Base-by-base conservation (phyloP, 2,888 invertebrate genomes). In the Penaeus monodon region DNA sequence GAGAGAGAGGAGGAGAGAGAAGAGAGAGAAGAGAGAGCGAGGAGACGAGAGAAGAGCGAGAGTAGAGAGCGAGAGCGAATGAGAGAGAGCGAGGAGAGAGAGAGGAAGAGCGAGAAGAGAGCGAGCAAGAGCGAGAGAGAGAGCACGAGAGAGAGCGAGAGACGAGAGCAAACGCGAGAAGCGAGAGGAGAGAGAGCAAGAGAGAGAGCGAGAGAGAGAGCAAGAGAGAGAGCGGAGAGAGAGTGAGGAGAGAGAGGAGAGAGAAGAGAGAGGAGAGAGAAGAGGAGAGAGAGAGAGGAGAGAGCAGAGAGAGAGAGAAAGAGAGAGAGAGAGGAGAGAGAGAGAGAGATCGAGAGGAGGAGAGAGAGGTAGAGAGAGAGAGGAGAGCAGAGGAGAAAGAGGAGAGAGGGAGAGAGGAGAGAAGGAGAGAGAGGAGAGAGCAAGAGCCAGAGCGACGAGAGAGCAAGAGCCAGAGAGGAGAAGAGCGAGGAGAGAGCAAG, bases 1-100 rank as follows among this genome's bases (percentile, higher is more conserved):
- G 20, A 74, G 74, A 74, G 33, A 74, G 74, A 33, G 74, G 44
- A 24, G 44, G 76, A 44, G 76, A 38, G 76, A 76, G 20, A 44
- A 22, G 33, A 24, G 49, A n/a, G 14, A 8, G 44, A 22, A 24
- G n/a, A 24, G 38, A 12, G 33, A 20, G 38, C 20, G 49, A 4
- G n/a, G 29, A 29, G n/a, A 7, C n/a, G n/a, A 20, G 7, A 49
- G 12, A 20, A 29, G 27, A n/a, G n/a, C 7, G 20, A 20, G 57
- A 77, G 57, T 1, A 22, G 8, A 22, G 38, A 22, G 49, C n/a
- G 49, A 49, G 77, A 57, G 57, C n/a, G 24, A 49, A 7, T 4
- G 49, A 49, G 49, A 49, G 49, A 49, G 49, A 49, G 49, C 2
- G 63, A 63, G 38, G 22, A 22, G 29, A 29, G 29, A 22, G 22